Conservation (phyloP, 2,113 vertebrate species). For the Hyperoodon ampullatus region DNA sequence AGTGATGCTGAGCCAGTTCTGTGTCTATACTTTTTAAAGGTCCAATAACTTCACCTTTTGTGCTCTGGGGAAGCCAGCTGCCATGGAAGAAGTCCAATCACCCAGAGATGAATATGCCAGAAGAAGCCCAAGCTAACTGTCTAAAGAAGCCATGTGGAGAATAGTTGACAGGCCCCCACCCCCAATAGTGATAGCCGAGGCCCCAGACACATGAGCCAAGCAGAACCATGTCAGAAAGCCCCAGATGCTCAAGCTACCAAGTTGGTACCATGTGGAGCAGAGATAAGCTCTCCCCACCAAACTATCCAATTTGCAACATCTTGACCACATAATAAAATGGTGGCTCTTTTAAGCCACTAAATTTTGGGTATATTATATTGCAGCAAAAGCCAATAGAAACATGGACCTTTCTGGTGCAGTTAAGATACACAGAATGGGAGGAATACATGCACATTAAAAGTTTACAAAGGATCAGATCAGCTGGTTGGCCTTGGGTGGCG, state of each 20-base stretch:
- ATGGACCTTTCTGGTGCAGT: not conserved
- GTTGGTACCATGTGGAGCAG: too few relatives aligned
- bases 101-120: not conserved
- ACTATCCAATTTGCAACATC: not conserved
- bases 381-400: not conserved
- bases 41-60: not conserved
- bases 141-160: not conserved
- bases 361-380: not conserved
- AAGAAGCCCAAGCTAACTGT: not conserved
- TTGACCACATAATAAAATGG: not conserved
- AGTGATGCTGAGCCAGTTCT: not conserved
- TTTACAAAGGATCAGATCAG: not conserved
- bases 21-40: not conserved
- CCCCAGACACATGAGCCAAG: not conserved
- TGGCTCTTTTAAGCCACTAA: not conserved
- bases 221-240: not conserved
- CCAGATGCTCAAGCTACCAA: not conserved
- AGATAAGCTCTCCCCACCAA: too few relatives aligned
- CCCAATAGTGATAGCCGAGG: fast-evolving
- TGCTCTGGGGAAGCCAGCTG: not conserved
- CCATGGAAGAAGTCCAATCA: not conserved
- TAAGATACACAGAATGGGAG: not conserved
- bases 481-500: not conserved
- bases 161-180: not conserved
- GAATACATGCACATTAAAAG: not conserved